Evolutionary conservation across 2,113 vertebrate species (phyloP).

Genomic region (Camelus dromedarius): DNA sequence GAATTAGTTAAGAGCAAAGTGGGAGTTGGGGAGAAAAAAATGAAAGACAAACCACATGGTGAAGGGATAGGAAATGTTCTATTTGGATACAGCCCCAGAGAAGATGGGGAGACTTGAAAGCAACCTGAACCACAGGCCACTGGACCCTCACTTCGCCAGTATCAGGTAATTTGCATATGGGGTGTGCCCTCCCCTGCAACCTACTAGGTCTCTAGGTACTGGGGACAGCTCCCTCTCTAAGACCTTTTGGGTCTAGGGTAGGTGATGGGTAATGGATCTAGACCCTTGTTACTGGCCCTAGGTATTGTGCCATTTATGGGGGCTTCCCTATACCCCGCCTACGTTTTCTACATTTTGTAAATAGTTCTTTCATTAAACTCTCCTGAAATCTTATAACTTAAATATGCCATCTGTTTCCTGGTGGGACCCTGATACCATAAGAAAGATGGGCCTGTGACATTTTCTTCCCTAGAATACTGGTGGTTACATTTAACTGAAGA

Average conservation of each 20-base stretch:
- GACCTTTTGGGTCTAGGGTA: background rate
- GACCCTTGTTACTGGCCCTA: background rate
- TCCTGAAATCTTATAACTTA: too few relatives aligned
- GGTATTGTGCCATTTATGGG: background rate
- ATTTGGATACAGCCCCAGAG: background rate
- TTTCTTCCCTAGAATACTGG: background rate
- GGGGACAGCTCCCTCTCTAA: background rate
- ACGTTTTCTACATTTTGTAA: background rate
- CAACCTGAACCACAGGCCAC: background rate
- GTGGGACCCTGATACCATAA: background rate
- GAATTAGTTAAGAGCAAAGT: background rate
- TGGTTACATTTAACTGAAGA: constrained; percentile 41
- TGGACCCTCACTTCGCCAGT: background rate
- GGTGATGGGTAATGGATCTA: background rate
- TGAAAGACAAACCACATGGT: background rate
- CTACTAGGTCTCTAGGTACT: background rate
- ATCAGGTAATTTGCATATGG: background rate
- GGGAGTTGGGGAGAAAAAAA: background rate
- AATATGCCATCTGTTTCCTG: background rate
- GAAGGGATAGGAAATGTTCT: background rate
- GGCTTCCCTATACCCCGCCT: background rate
- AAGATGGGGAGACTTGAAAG: background rate
- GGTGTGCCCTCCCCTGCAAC: background rate
- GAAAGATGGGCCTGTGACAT: background rate
- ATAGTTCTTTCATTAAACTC: background rate